phyloP scores from a whole-genome alignment of 2,797 vertebrate species.

The Betta splendens region DNA sequence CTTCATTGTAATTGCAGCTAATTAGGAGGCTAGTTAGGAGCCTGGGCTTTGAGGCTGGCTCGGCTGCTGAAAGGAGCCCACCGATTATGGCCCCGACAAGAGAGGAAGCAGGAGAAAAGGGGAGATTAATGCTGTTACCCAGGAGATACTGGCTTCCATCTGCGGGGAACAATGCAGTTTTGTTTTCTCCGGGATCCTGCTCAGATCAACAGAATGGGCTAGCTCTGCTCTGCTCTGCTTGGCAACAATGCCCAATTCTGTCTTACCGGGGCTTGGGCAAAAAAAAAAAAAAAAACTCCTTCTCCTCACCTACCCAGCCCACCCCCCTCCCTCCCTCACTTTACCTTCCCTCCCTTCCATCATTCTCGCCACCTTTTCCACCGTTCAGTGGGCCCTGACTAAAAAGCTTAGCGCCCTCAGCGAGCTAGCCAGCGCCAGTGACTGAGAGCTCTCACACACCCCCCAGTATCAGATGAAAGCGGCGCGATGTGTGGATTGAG shows the following conservation, averaged over 20 bases:
- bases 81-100: constrained; percentile 98
- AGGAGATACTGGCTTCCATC: constrained; percentile 99
- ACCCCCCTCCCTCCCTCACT: constrained; percentile 32
- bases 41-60: constrained; percentile 99
- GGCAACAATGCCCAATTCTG: constrained; percentile 94
- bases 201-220: constrained; percentile 92
- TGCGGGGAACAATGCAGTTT: constrained; percentile 99
- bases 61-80: constrained; percentile 98
- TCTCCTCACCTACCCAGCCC: constrained; percentile 49
- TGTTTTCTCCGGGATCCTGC: constrained; percentile 98
- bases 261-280: constrained; percentile 76
- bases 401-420: constrained; percentile 80
- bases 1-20: constrained; percentile 99
- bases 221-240: constrained; percentile 76
- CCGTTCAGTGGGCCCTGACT: constrained; percentile 65
- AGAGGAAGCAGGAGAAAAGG: constrained; percentile 90
- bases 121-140: constrained; percentile 99
- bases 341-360: constrained; percentile 60
- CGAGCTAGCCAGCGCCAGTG: constrained; percentile 79
- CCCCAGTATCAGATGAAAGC: constrained; percentile 68
- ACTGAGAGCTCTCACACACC: constrained; percentile 78
- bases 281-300: too few relatives aligned
- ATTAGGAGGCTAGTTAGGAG: constrained; percentile 99
- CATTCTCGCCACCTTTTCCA: constrained; percentile 58
- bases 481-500: constrained; percentile 60